These are phyloP conservation scores for Lepidocolaptes lacrymiger DNA, from an alignment of 2,797 vertebrate species.

Conservation along the genomic window DNA sequence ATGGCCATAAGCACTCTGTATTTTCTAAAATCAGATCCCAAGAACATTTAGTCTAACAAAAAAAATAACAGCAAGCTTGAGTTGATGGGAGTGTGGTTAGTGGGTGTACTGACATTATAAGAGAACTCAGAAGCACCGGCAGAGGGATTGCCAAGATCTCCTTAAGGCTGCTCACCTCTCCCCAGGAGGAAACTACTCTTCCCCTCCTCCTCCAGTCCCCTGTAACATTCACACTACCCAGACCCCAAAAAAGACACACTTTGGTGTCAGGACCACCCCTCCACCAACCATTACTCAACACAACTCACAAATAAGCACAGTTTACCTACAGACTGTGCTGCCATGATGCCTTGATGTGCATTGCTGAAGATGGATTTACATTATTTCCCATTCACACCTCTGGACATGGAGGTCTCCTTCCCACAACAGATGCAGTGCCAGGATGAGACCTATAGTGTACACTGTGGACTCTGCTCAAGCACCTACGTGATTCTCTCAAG, in stretches of 20 bases:
- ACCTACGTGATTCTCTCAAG: not conserved
- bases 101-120: not conserved
- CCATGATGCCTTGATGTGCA: not conserved
- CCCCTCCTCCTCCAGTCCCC: not conserved
- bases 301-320: not conserved
- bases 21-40: not conserved
- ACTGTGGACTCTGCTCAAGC: not conserved
- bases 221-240: not conserved
- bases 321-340: not conserved
- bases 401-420: not conserved
- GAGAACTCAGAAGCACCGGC: not conserved
- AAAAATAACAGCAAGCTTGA: not conserved
- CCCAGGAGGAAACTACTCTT: not conserved
- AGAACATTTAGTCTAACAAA: slow-evolving; percentile 12
- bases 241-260: not conserved
- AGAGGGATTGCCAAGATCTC: not conserved
- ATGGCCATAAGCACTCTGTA: not conserved
- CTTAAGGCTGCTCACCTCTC: not conserved
- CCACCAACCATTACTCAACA: not conserved
- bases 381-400: not conserved
- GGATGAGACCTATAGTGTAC: not conserved
- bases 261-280: not conserved
- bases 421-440: not conserved
- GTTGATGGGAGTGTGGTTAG: not conserved
- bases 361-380: not conserved